phyloP scores from a whole-genome alignment of 1,140 invertebrate species.

The Anthonomus grandis region DNA sequence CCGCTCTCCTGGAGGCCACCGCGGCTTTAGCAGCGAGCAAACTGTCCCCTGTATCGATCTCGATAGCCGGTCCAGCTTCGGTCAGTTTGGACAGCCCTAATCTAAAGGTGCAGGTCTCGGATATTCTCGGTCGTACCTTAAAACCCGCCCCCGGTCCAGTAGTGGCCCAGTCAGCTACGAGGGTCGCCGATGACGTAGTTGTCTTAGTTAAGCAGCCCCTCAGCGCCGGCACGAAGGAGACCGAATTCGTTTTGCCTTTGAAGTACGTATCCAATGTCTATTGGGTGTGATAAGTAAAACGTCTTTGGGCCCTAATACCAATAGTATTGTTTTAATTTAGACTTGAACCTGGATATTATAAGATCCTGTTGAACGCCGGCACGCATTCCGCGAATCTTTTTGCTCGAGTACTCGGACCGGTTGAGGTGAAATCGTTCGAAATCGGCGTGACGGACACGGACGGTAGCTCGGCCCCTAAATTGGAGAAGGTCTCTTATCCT shows the following conservation, averaged over 20 bases:
- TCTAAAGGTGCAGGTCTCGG: constrained; percentile 74
- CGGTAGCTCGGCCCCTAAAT: constrained; percentile 74
- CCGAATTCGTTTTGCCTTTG: constrained; percentile 77
- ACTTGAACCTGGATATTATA: constrained; percentile 81
- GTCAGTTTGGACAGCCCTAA: constrained; percentile 68
- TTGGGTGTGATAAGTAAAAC: too few relatives aligned
- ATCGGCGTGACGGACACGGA: constrained; percentile 89
- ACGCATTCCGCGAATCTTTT: constrained; percentile 63
- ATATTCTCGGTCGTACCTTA: constrained; percentile 78
- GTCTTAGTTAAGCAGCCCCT: constrained; percentile 65
- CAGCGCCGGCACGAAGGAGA: constrained; percentile 53
- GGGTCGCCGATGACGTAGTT: constrained; percentile 70
- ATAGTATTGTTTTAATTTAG: constrained; percentile 1
- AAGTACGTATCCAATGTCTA: constrained; percentile 45
- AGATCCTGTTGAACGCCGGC: constrained; percentile 71
- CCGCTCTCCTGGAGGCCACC: constrained; percentile 76
- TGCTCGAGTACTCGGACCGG: constrained; percentile 69
- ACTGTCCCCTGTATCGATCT: constrained; percentile 59
- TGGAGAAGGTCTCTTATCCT: constrained; percentile 71
- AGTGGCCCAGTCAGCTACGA: constrained; percentile 70
- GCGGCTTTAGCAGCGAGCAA: constrained; percentile 46
- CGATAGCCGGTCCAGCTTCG: constrained; percentile 67
- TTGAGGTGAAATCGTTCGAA: constrained; percentile 75
- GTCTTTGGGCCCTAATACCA: not conserved
- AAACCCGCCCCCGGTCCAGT: constrained; percentile 62